Conservation (phyloP, 1,140 invertebrate genomes). For the Drosophila teissieri region DNA sequence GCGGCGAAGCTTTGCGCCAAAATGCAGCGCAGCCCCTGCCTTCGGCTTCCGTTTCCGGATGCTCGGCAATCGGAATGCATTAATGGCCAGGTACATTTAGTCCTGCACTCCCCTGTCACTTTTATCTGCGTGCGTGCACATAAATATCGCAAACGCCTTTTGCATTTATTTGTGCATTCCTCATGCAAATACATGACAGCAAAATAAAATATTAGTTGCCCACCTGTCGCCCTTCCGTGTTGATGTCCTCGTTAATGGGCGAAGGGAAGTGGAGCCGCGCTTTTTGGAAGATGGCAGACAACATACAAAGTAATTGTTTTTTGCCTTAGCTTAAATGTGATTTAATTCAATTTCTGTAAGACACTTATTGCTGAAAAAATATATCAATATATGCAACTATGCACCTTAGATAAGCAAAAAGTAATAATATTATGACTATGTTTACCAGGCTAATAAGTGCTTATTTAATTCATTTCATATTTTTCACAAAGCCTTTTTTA, state of each 20-base stretch:
- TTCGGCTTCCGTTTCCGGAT: slow-evolving; percentile 42
- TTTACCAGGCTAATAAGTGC: too few relatives aligned
- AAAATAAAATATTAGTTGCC: slow-evolving; percentile 27
- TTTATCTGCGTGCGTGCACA: slow-evolving; percentile 36
- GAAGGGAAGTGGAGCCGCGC: neutral
- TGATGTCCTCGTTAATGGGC: slow-evolving; percentile 2
- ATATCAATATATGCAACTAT: too few relatives aligned
- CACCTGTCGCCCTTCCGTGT: neutral
- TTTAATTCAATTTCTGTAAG: too few relatives aligned
- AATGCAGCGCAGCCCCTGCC: slow-evolving; percentile 47
- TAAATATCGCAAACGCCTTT: slow-evolving; percentile 49
- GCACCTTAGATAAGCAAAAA: too few relatives aligned
- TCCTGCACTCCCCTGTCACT: slow-evolving; percentile 17
- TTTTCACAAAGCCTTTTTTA: neutral
- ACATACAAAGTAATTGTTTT: too few relatives aligned
- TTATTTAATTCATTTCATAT: too few relatives aligned
- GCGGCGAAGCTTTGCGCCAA: slow-evolving; percentile 56
- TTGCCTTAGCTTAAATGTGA: too few relatives aligned
- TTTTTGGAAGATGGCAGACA: neutral
- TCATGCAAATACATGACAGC: slow-evolving; percentile 6
- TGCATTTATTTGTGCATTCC: slow-evolving; percentile 7
- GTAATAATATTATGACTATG: too few relatives aligned
- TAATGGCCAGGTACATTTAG: slow-evolving; percentile 37
- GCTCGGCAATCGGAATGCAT: slow-evolving; percentile 52
- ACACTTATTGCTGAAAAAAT: too few relatives aligned